Percentiles rank a stretch among this genome's conserved stretches.
Evolutionary conservation across 1,140 invertebrate species (phyloP).

Genomic region (Zaprionus vittiger): DNA sequence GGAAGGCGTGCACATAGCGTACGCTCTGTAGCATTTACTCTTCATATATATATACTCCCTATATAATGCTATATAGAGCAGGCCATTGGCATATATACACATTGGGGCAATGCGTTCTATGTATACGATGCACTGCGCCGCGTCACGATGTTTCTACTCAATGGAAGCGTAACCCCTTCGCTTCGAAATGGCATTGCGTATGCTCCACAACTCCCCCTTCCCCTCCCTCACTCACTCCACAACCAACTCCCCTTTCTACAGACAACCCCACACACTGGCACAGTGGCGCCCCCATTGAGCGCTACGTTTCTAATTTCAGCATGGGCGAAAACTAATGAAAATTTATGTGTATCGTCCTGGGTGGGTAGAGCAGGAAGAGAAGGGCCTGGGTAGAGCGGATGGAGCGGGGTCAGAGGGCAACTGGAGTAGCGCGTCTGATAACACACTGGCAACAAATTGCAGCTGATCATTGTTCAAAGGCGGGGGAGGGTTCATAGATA

Average conservation of each 20-base stretch:
- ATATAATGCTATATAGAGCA: constrained; percentile 63
- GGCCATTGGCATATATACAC: constrained; percentile 64
- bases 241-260: no score
- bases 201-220: neutral
- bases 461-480: constrained; percentile 21
- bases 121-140: constrained; percentile 40
- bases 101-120: neutral
- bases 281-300: constrained; percentile 6
- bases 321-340: constrained; percentile 51
- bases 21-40: neutral
- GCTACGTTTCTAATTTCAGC: constrained; percentile 39
- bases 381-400: neutral
- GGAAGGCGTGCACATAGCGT: constrained; percentile 11
- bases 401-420: neutral
- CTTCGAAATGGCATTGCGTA: constrained; percentile 27
- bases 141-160: constrained; percentile 40
- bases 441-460: constrained; percentile 46
- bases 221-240: neutral
- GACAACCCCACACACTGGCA: neutral
- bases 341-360: constrained; percentile 38
- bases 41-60: constrained; percentile 2
- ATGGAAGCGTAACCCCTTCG: constrained; percentile 50
- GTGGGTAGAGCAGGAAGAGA: neutral
- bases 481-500: constrained; percentile 6
- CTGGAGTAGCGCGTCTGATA: constrained; percentile 15